These are phyloP conservation scores for Choloepus didactylus DNA, from an alignment of 2,797 vertebrate genomes.

Conservation along the genomic window DNA sequence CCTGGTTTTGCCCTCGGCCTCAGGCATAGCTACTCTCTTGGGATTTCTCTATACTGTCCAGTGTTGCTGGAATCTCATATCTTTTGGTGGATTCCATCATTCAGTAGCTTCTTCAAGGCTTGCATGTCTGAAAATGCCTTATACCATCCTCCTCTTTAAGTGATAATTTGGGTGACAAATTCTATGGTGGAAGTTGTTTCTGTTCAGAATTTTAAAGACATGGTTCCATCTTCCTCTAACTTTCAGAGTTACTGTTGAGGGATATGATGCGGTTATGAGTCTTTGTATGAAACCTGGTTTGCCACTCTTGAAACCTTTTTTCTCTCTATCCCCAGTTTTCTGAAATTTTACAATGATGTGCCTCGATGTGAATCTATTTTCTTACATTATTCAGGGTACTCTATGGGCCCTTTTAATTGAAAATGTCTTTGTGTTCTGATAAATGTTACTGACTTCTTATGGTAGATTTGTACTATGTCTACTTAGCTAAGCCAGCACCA, in stretches of 20 bases:
- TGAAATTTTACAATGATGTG: neutral
- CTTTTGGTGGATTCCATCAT: neutral
- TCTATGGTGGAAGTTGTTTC: neutral
- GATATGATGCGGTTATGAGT: neutral
- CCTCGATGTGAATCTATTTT: neutral
- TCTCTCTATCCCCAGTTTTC: conserved; percentile 8
- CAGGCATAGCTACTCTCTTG: neutral
- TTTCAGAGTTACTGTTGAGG: neutral
- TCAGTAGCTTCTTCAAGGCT: neutral
- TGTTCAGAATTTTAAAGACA: conserved; percentile 10
- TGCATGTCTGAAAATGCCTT: neutral
- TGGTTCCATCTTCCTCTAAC: neutral
- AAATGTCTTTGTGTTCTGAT: neutral
- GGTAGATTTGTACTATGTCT: neutral
- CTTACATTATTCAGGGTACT: neutral
- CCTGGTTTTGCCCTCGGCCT: neutral
- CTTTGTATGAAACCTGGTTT: neutral
- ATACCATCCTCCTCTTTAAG: neutral
- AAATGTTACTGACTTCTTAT: neutral
- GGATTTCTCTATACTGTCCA: neutral
- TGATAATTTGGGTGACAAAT: neutral
- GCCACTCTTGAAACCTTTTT: neutral
- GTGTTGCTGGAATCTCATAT: neutral
- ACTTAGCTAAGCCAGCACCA: neutral
- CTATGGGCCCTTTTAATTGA: neutral